Evolutionary conservation across 2,888 invertebrate genomes (phyloP).

Genomic region (Drosophila pseudotalamancana): DNA sequence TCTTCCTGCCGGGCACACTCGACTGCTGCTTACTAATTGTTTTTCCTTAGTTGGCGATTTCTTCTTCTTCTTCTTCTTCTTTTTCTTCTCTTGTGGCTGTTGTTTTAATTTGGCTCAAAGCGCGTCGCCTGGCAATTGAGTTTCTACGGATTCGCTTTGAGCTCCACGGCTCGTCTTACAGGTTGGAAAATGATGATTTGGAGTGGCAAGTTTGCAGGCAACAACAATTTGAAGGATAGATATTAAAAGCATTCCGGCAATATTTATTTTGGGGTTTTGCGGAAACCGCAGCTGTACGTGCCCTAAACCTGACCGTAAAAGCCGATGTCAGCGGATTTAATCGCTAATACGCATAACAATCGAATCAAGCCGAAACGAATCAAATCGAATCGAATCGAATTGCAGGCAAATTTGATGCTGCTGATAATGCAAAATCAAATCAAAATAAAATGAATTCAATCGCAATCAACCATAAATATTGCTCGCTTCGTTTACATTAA

Average conservation of each 20-base stretch:
- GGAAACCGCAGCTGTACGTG: constrained; percentile 33
- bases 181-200: constrained; percentile 21
- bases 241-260: constrained; percentile 15
- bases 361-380: no score
- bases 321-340: constrained; percentile 33
- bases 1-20: no score
- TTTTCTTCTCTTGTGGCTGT: no score
- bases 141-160: constrained; percentile 41
- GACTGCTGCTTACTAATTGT: not conserved
- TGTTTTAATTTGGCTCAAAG: constrained; percentile 52
- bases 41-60: not conserved
- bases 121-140: constrained; percentile 54
- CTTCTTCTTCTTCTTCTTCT: no score
- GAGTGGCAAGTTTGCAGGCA: constrained; percentile 6
- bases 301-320: constrained; percentile 3
- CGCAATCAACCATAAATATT: not conserved
- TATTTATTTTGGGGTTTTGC: constrained; percentile 7
- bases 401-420: constrained; percentile 30
- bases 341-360: not conserved
- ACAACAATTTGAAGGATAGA: constrained; percentile 11
- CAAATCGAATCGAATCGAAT: constrained; percentile 28
- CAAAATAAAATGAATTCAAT: constrained; percentile 13
- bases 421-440: constrained; percentile 30
- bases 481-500: constrained; percentile 20
- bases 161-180: constrained; percentile 4